These are phyloP conservation scores for Natrix natrix DNA, from an alignment of 2,797 vertebrate genomes.

Conservation along the genomic window DNA sequence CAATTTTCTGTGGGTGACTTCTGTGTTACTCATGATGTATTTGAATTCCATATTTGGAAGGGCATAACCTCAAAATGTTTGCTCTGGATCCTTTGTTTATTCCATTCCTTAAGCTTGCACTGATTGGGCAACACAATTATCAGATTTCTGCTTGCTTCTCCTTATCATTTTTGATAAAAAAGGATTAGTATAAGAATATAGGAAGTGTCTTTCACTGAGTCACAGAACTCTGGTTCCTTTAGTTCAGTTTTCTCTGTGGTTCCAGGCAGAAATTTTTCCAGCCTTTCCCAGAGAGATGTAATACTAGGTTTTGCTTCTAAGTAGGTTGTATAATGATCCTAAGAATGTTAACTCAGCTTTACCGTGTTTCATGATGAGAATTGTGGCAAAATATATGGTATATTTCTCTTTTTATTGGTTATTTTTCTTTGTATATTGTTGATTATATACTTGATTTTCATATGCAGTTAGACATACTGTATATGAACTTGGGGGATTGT, in stretches of 20 bases:
- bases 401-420: not conserved
- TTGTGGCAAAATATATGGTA: not conserved
- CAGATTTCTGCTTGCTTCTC: not conserved
- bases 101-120: not conserved
- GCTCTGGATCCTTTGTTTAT: not conserved
- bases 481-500: not conserved
- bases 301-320: not conserved
- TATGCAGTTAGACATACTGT: not conserved
- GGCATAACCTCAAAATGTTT: not conserved
- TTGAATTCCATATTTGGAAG: not conserved
- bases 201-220: not conserved
- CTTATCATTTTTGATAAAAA: not conserved
- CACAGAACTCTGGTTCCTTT: not conserved
- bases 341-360: not conserved
- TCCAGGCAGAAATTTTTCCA: not conserved
- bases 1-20: not conserved
- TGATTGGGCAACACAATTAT: not conserved
- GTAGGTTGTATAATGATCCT: not conserved
- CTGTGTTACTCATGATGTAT: not conserved
- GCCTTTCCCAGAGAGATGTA: not conserved
- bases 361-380: not conserved
- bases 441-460: not conserved
- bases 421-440: not conserved
- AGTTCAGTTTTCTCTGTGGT: not conserved
- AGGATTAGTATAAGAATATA: not conserved